These are phyloP conservation scores for Habroteleia sp. DNA, from an alignment of 2,888 invertebrate species.

Conservation along the genomic window DNA sequence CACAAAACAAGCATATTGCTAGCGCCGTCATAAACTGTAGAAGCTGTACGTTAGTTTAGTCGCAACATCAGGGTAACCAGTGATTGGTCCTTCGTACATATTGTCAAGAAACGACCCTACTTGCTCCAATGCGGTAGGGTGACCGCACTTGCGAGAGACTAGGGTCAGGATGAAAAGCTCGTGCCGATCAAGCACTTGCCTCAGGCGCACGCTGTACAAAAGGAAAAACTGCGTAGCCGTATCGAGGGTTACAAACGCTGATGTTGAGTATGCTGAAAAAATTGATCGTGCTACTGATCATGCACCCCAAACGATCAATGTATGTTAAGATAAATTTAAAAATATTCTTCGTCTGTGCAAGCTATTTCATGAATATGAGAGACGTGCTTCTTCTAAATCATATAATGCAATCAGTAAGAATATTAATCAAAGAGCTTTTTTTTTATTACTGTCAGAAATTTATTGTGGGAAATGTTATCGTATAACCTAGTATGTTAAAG, in stretches of 20 bases:
- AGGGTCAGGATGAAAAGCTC: slow-evolving; percentile 67
- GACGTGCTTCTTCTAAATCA: no score
- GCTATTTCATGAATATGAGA: background rate
- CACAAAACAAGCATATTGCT: slow-evolving; percentile 24
- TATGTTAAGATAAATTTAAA: slow-evolving; percentile 17
- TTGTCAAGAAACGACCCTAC: slow-evolving; percentile 65
- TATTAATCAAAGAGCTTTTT: no score
- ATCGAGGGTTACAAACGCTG: slow-evolving; percentile 37
- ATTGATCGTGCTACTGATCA: slow-evolving; percentile 47
- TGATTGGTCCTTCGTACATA: slow-evolving; percentile 65
- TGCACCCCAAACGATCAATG: slow-evolving; percentile 41
- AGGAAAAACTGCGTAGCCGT: slow-evolving; percentile 49
- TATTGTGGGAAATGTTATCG: no score
- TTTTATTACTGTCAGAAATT: no score
- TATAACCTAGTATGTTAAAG: no score
- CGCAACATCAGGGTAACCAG: slow-evolving; percentile 56
- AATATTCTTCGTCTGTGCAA: background rate
- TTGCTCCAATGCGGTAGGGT: slow-evolving; percentile 58
- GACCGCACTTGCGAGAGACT: slow-evolving; percentile 62
- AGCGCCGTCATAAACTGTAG: slow-evolving; percentile 21
- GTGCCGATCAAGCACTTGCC: slow-evolving; percentile 64
- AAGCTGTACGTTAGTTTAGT: slow-evolving; percentile 54
- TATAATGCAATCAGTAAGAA: no score
- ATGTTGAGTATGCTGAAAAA: slow-evolving; percentile 33
- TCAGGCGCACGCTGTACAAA: slow-evolving; percentile 50